Conservation (phyloP, 1,140 invertebrate genomes). For the Pomacea maculata region DNA sequence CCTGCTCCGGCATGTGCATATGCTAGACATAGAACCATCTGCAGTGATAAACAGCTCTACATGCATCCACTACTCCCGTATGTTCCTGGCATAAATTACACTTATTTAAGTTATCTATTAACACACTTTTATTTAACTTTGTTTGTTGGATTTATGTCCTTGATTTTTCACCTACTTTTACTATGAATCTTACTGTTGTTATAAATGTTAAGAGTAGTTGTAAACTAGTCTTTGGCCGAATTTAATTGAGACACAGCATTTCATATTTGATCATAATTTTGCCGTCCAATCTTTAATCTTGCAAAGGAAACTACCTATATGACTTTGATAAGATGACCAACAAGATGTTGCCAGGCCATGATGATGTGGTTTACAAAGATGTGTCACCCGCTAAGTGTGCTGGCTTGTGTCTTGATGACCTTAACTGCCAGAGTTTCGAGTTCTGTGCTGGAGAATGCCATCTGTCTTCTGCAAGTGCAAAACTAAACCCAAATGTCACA, state of each 20-base stretch:
- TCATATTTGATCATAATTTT: not conserved
- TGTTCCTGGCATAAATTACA: constrained; percentile 7
- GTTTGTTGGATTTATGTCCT: too few species aligned
- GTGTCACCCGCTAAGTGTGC: constrained; percentile 34
- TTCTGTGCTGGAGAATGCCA: constrained; percentile 40
- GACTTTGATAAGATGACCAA: constrained; percentile 33
- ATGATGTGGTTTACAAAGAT: constrained; percentile 26
- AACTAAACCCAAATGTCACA: not conserved
- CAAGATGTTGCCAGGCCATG: constrained; percentile 18
- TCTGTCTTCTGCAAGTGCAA: constrained; percentile 24
- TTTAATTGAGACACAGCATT: too few species aligned
- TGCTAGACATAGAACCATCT: constrained; percentile 26
- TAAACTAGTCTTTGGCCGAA: not conserved
- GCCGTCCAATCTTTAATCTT: not conserved
- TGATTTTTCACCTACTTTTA: too few species aligned
- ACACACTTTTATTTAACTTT: too few species aligned
- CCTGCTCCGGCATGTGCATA: constrained; percentile 34
- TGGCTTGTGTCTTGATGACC: constrained; percentile 36
- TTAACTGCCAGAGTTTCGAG: constrained; percentile 38
- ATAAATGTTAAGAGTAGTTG: not conserved
- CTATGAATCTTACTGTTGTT: too few species aligned
- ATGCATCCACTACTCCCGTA: constrained; percentile 44
- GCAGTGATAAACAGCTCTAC: constrained; percentile 14
- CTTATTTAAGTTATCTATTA: too few species aligned
- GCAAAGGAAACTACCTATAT: constrained; percentile 40